Base-by-base conservation (phyloP, 1,140 invertebrate species). In the Caenorhabditis tropicalis region DNA sequence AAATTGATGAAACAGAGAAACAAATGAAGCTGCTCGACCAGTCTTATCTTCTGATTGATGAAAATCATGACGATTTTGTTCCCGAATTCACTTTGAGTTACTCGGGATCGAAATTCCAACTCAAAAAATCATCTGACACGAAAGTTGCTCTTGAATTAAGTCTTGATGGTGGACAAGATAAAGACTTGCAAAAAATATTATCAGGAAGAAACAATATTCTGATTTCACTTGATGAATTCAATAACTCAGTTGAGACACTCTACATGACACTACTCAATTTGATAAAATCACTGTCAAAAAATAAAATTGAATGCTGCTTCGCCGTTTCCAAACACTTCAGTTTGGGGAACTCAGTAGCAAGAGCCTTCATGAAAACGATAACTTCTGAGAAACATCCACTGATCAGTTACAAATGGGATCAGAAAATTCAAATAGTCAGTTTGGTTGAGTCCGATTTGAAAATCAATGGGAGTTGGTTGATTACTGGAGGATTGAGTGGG, bases 401-500 rank as follows among this genome's bases (percentile, higher is more conserved):
- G 1, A 60, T 85, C 31, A 33, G 43, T 31, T 85, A 51, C 24
- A 24, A 46, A 21, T 85, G 84, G 84, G 21, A 58, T 24, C 81
- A 85, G 51, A 74, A 65, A n/a, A 36, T 85, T 27, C 84, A 56
- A 33, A 49, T 51, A 81, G 43, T 60, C 39, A 82, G 58, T 24
- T 74, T 81, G 12, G 15, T 16, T 9, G 43, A 70, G 29, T 49
- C 36, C 6, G 31, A 60, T 7, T 12, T 24, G 16, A 4, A 24
- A 24, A 43, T 80, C 9, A 21, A 1, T 29, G 82, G 81, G 21
- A 81, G 39, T 24, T 86, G 86, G 86, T 74, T 86, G 43, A 86
- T 87, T 9, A 86, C 84, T 12, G 86, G 86, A 56, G 86, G 86
- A 39, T 36, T 85, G 9, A 48, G 81, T 80, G 86, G 86, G 2